Base-by-base conservation (phyloP, 2,797 vertebrate species). In the Diplodus sargus region DNA sequence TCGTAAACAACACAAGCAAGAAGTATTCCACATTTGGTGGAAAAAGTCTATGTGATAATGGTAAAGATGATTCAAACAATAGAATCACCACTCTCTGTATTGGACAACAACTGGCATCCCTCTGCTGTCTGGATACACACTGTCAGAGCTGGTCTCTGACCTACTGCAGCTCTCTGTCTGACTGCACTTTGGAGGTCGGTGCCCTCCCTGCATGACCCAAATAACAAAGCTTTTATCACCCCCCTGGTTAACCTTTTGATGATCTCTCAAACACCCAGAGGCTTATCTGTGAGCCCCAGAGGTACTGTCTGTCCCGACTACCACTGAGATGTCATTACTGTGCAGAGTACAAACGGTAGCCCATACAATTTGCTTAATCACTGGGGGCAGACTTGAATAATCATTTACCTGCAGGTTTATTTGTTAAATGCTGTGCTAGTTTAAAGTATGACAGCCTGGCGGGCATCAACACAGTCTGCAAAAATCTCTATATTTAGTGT, bases 201-300 rank as follows among this genome's bases (percentile, higher is more conserved):
- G 82, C 60, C 69, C 62, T 79, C 60, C 34, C 80, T 64, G 59
- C 81, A 78, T 81, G 87, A 90, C 88, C 87, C 85, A 90, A 81
- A 90, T 84, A 89, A 81, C 80, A 84, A 84, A 74, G 85, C 89
- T 90, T 86, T 90, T 78, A 86, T 83, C 83, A 81, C 82, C 85
- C 81, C 78, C 74, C 83, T 81, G 81, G 82, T 90, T 93, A 89
- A 92, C 90, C 90, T 93, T 91, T 89, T 82, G 88, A 85, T 87
- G 89, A 91, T 90, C 75, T 84, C 83, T 84, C 81, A 81, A 56
- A 71, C 76, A 81, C 74, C 88, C 85, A 58, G 71, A 69, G 76
- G 79, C 85, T 89, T 90, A 87, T 92, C 90, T 85, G 64, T 61
- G 63, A 79, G 85, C 70, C 83, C 70, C 85, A 85, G 80, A 86